These are phyloP conservation scores for Hemithea aestivaria DNA, from an alignment of 2,888 invertebrate species.

Conservation along the genomic window DNA sequence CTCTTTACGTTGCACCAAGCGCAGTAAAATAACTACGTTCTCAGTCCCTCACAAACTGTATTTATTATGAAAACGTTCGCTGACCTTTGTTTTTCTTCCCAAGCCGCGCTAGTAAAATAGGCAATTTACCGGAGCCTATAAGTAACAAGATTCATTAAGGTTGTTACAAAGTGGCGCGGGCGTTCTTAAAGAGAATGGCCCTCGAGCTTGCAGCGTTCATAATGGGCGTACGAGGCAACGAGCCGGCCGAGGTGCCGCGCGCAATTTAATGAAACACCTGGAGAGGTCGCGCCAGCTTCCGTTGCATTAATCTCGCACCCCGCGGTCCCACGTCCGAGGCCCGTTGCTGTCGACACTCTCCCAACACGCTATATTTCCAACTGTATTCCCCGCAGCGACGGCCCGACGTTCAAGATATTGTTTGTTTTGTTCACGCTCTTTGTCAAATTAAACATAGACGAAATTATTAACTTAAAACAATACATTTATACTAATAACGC, in stretches of 20 bases:
- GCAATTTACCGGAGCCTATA: conserved; percentile 76
- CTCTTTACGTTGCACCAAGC: conserved; percentile 14
- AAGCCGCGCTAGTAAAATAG: conserved; percentile 64
- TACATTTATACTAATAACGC: conserved; percentile 30
- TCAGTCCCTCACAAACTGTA: conserved; percentile 29
- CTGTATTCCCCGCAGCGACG: conserved; percentile 9
- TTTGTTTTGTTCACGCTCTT: conserved; percentile 20
- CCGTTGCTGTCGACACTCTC: conserved; percentile 9
- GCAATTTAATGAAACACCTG: conserved; percentile 78
- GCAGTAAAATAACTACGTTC: conserved; percentile 32
- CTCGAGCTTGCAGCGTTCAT: conserved; percentile 75
- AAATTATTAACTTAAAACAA: no score
- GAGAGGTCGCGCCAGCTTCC: conserved; percentile 71
- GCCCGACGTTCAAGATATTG: conserved; percentile 9
- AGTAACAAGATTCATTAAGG: conserved; percentile 79
- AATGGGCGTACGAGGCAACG: conserved; percentile 71
- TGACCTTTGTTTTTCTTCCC: conserved; percentile 56
- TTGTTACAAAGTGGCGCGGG: conserved; percentile 76
- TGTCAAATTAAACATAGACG: conserved; percentile 22
- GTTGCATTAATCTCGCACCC: conserved; percentile 70
- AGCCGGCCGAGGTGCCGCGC: conserved; percentile 68
- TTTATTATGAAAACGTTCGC: conserved; percentile 45
- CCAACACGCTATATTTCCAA: conserved; percentile 21
- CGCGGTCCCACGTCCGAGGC: conserved; percentile 33
- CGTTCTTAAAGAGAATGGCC: conserved; percentile 78